phyloP scores from a whole-genome alignment of 2,888 invertebrate genomes.

The Linhomoeus sp. region DNA sequence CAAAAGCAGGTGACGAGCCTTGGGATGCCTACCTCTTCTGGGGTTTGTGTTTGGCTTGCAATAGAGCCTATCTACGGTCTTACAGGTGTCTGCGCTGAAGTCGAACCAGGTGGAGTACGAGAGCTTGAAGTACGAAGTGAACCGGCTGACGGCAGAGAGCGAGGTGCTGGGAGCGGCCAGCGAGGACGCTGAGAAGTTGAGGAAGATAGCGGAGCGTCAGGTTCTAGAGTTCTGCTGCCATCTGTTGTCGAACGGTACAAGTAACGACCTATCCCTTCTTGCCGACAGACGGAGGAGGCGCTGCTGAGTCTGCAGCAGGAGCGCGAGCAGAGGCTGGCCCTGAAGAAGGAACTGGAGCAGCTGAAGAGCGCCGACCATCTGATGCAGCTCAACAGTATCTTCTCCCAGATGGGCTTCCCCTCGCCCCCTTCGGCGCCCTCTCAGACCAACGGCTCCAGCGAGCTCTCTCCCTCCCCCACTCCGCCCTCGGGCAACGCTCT shows the following conservation, averaged over 20 bases:
- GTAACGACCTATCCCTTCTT: too few relatives aligned
- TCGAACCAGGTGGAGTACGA: slow-evolving; percentile 94
- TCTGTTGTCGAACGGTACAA: too few relatives aligned
- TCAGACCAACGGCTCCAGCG: slow-evolving; percentile 7
- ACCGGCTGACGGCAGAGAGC: slow-evolving; percentile 56
- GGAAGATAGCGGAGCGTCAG: slow-evolving; percentile 14
- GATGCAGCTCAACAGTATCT: slow-evolving; percentile 30
- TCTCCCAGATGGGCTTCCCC: slow-evolving; percentile 18
- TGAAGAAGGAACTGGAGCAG: slow-evolving; percentile 79
- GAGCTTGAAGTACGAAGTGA: slow-evolving; percentile 83
- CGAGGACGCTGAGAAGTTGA: slow-evolving; percentile 44
- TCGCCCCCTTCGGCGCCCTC: slow-evolving; percentile 1
- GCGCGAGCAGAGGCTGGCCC: slow-evolving; percentile 80
- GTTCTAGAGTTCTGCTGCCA: too few relatives aligned
- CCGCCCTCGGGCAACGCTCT: slow-evolving; percentile 8
- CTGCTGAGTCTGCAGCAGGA: slow-evolving; percentile 79
- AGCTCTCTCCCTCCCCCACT: not conserved
- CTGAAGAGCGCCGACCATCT: slow-evolving; percentile 38
- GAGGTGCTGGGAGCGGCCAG: slow-evolving; percentile 68
- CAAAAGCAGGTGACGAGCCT: slow-evolving; percentile 54
- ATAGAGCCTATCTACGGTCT: too few relatives aligned
- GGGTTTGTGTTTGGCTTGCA: too few relatives aligned
- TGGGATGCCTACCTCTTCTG: not conserved
- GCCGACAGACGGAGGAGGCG: slow-evolving; percentile 87
- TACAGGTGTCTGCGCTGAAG: slow-evolving; percentile 58